Conservation (phyloP, 2,888 invertebrate species). For the Mesoligia furuncula region DNA sequence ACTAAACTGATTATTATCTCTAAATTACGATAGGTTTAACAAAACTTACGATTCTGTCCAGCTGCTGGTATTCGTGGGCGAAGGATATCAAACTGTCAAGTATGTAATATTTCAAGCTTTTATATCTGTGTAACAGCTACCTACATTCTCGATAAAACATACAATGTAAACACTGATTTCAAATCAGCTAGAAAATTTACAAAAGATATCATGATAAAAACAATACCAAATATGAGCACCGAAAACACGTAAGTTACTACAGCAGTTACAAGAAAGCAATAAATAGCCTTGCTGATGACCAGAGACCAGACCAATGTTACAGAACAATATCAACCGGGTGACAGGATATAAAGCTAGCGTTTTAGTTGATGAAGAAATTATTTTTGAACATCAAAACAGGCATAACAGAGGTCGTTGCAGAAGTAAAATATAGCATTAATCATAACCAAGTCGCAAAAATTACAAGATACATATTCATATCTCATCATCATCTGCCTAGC, state of each 20-base stretch:
- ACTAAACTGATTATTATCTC: conserved; percentile 34
- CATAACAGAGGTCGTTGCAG: neutral
- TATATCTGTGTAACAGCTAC: conserved; percentile 12
- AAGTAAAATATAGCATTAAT: neutral
- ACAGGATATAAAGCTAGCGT: neutral
- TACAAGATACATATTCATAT: neutral
- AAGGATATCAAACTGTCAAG: conserved; percentile 26
- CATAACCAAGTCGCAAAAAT: neutral
- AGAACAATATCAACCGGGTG: too few relatives aligned
- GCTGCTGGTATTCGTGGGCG: conserved; percentile 41
- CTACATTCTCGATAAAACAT: conserved; percentile 6
- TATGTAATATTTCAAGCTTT: conserved; percentile 37
- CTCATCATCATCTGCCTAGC: too few relatives aligned
- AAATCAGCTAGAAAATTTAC: neutral
- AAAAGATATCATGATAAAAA: neutral
- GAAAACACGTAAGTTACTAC: neutral
- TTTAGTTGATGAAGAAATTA: neutral
- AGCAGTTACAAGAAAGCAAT: neutral
- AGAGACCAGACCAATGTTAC: neutral
- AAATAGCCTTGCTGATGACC: neutral
- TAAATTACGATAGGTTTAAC: conserved; percentile 36
- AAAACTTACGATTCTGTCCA: conserved; percentile 21
- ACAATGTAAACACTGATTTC: conserved; percentile 28
- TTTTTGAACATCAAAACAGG: neutral
- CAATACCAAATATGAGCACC: neutral